Evolutionary conservation across 2,797 vertebrate species (phyloP).

Genomic region (Hirundo rustica): DNA sequence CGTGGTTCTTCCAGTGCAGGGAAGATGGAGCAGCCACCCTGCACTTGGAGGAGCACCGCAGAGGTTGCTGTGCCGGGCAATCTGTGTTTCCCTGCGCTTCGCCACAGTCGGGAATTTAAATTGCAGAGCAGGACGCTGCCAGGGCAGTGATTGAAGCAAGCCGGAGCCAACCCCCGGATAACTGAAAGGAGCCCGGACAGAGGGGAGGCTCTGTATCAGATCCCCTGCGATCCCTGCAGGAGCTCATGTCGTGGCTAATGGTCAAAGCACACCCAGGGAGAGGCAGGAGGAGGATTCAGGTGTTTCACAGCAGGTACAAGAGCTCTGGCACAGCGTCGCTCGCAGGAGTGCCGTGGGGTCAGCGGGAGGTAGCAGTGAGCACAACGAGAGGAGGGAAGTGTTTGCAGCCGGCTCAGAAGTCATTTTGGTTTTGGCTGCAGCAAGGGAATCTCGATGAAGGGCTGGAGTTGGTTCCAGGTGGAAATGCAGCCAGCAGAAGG

Average conservation of each 20-base stretch:
- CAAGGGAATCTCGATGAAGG: background rate
- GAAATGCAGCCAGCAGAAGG: background rate
- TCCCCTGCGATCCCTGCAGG: background rate
- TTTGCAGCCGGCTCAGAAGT: background rate
- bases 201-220: background rate
- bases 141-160: background rate
- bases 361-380: background rate
- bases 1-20: fast-evolving
- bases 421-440: background rate
- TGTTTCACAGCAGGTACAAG: background rate
- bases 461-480: background rate
- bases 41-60: fast-evolving
- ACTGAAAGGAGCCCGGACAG: fast-evolving
- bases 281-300: background rate
- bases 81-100: background rate
- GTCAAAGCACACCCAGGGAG: background rate
- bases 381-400: background rate
- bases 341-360: background rate
- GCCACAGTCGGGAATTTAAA: fast-evolving
- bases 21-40: background rate
- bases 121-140: background rate
- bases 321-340: fast-evolving
- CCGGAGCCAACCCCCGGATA: fast-evolving
- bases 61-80: fast-evolving
- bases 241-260: fast-evolving